Evolutionary conservation across 2,888 invertebrate species (phyloP).

Genomic region (Podabrus alpinus): DNA sequence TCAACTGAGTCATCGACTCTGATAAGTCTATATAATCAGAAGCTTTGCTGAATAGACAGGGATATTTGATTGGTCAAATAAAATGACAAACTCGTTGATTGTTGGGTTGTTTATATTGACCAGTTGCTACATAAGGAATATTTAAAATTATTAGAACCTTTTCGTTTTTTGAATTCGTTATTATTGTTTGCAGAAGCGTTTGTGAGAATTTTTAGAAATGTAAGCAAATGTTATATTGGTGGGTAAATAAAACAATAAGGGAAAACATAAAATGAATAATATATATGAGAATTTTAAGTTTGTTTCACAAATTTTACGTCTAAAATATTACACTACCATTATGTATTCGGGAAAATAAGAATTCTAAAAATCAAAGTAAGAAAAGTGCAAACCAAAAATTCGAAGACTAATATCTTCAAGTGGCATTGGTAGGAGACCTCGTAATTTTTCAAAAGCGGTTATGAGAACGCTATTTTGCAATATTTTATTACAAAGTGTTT

Average conservation of each 20-base stretch:
- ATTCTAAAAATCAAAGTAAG: conserved; percentile 41
- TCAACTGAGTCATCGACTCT: conserved; percentile 41
- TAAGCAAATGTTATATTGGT: not conserved
- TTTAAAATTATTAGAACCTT: not conserved
- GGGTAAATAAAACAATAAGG: not conserved
- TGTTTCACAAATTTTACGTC: not conserved
- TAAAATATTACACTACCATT: conserved; percentile 43
- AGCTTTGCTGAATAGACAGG: conserved; percentile 38
- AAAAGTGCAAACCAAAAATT: not conserved
- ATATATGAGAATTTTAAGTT: not conserved
- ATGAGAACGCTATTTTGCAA: not conserved
- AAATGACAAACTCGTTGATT: not conserved
- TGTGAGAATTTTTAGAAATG: not conserved
- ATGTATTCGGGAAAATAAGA: conserved; percentile 43
- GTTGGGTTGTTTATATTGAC: not conserved
- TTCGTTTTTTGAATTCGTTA: not conserved
- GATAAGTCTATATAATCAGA: conserved; percentile 28
- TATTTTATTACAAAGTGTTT: not conserved
- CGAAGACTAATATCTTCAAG: not conserved
- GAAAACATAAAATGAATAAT: not conserved
- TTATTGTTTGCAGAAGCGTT: not conserved
- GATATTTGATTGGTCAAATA: conserved; percentile 7
- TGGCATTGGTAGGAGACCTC: not conserved
- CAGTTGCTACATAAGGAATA: not conserved
- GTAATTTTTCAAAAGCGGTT: not conserved